Evolutionary conservation across 1,140 invertebrate species (phyloP), one percentile per base, ranked within the genome.

Genomic region (Oreohelix idahoensis): DNA sequence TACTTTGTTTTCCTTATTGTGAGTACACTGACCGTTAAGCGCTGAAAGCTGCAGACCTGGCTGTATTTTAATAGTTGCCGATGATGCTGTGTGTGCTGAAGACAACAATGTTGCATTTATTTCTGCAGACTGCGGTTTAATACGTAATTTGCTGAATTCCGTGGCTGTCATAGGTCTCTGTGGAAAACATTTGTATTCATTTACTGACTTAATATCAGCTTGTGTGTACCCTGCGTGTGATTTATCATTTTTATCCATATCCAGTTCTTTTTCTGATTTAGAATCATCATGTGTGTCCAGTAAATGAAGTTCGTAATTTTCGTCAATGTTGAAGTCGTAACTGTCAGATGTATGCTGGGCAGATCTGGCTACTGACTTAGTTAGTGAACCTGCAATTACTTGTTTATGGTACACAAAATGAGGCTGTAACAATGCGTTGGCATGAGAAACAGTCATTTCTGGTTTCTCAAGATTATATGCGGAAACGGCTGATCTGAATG

Each of bases 81-180:
- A n/a, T 58, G 53, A 58, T 58, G 53, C 45, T 49, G 45, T 49
- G n/a, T n/a, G n/a, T 49, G 45, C 53, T 58, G 53, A 58, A 58
- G 53, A 58, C 53, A 58, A n/a, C 20, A 58, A 20, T 58, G 1
- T 58, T 20, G 17, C 20, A 23, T 58, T 58, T 58, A 20, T n/a
- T 23, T 58, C 53, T 23, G 10, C 15, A 2, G 53, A 58, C 53
- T n/a, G 53, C 20, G 53, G 23, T n/a, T 45, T 5, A 45, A 45
- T 15, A 45, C 5, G 15, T 58, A 58, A n/a, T 58, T 5, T 23
- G 23, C 23, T 23, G 53, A 58, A n/a, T 58, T 58, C 23, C 20
- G 53, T 15, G 20, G 5, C 23, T 58, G 53, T 23, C 23, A 2
- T 58, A 45, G 42, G 5, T 45, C 15, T 45, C 42, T 45, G 42